These are phyloP conservation scores for Pelochelys cantorii DNA, from an alignment of 2,797 vertebrate genomes.

Conservation along the genomic window DNA sequence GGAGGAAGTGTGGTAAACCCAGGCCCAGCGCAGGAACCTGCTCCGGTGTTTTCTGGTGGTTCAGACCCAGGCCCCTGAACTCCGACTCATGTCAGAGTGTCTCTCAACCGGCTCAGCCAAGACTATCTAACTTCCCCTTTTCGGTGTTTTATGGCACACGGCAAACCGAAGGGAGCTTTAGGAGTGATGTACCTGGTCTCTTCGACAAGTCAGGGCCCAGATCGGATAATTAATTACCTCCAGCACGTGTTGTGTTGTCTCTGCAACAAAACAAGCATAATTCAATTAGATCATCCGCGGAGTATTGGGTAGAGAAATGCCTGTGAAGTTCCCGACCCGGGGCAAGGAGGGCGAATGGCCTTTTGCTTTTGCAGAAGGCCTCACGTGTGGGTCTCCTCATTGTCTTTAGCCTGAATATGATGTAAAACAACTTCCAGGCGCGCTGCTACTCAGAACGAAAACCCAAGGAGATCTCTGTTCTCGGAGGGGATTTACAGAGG, in stretches of 20 bases:
- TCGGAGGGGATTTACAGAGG: background rate
- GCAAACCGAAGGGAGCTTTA: background rate
- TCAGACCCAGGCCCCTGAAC: background rate
- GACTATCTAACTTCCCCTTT: slow-evolving; percentile 68
- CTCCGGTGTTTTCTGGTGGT: background rate
- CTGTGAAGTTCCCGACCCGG: slow-evolving; percentile 75
- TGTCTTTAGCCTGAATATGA: slow-evolving; percentile 43
- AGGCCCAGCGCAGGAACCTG: background rate
- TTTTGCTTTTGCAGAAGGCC: slow-evolving; percentile 70
- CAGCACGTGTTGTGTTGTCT: slow-evolving; percentile 78
- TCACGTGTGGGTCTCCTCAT: slow-evolving; percentile 47
- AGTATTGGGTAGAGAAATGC: slow-evolving; percentile 65
- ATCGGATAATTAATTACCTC: slow-evolving; percentile 83
- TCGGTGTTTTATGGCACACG: slow-evolving; percentile 47
- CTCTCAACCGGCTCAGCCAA: slow-evolving; percentile 63
- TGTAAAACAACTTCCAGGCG: slow-evolving; percentile 72
- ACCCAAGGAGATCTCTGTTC: background rate
- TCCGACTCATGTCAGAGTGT: background rate
- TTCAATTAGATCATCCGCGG: slow-evolving; percentile 84
- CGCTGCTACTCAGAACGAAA: background rate
- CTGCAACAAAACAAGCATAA: slow-evolving; percentile 76
- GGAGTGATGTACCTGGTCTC: slow-evolving; percentile 66
- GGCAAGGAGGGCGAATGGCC: slow-evolving; percentile 79
- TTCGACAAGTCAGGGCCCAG: slow-evolving; percentile 40
- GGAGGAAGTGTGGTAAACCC: background rate